Evolutionary conservation across 1,140 invertebrate genomes (phyloP).

Genomic region (Caenorhabditis elegans): DNA sequence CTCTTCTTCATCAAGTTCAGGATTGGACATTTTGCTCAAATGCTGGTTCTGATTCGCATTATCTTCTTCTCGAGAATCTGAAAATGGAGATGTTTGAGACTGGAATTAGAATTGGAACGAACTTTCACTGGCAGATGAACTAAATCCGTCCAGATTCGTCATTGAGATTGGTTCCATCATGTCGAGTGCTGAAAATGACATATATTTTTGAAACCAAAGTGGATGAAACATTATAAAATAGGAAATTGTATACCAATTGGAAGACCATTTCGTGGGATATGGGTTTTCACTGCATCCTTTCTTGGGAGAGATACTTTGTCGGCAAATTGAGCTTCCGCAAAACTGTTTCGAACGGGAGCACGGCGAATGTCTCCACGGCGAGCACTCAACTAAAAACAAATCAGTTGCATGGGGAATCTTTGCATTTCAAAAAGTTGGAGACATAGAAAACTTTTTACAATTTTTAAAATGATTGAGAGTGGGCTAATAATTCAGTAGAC

Average conservation of each 20-base stretch:
- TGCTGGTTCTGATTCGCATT: not conserved
- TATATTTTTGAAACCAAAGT: not conserved
- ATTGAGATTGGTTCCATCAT: slow-evolving; percentile 23
- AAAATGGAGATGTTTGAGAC: slow-evolving; percentile 10
- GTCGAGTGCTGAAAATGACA: not conserved
- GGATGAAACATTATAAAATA: too few relatives aligned
- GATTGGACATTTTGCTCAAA: too few relatives aligned
- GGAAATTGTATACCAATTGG: not conserved
- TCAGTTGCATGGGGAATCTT: not conserved
- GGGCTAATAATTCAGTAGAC: too few relatives aligned
- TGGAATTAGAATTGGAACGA: not conserved
- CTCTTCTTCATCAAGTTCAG: not conserved
- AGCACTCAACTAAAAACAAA: not conserved
- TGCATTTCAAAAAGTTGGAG: not conserved
- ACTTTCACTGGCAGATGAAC: not conserved
- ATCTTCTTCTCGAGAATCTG: not conserved
- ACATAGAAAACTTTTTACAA: too few relatives aligned
- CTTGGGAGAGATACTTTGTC: not conserved
- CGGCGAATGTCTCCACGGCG: slow-evolving; percentile 19
- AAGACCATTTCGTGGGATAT: slow-evolving; percentile 3
- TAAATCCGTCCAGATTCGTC: slow-evolving; percentile 13
- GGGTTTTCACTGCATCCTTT: slow-evolving; percentile 33
- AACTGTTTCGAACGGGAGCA: slow-evolving; percentile 25
- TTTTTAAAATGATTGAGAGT: too few relatives aligned
- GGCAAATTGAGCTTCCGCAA: slow-evolving; percentile 16